Conservation (phyloP, 1,140 invertebrate species). For the Drosophila insularis region DNA sequence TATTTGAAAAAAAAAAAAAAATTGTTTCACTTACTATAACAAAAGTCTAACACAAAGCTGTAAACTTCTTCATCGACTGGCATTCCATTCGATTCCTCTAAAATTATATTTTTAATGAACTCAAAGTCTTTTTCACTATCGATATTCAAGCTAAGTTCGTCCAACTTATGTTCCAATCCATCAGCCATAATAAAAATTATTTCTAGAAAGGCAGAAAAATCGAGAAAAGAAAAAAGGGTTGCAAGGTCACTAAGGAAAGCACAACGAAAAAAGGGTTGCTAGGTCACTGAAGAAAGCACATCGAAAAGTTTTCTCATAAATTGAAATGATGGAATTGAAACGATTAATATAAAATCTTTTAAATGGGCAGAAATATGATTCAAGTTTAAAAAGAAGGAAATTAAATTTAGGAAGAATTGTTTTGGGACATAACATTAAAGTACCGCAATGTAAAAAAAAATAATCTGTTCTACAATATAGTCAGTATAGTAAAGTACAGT, state of each 20-base stretch:
- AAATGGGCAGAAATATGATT: no score
- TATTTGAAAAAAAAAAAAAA: no score
- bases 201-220: not conserved
- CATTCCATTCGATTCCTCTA: not conserved
- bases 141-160: not conserved
- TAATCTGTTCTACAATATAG: no score
- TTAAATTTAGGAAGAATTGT: no score
- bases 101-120: not conserved
- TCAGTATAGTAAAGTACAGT: no score
- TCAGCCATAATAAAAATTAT: not conserved
- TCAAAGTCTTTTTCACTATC: not conserved
- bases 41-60: not conserved
- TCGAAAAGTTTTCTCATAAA: not conserved
- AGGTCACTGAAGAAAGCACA: not conserved
- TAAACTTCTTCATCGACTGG: not conserved
- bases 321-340: constrained; percentile 3
- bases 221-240: not conserved
- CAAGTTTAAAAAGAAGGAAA: no score
- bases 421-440: no score
- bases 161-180: not conserved
- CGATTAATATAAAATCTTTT: not conserved
- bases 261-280: not conserved
- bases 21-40: not conserved
- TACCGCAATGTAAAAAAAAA: no score
- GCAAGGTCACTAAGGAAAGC: no score